Evolutionary conservation across 2,797 vertebrate species (phyloP), one percentile per base, ranked within the genome.

Genomic region (Catamblyrhynchus diadema): DNA sequence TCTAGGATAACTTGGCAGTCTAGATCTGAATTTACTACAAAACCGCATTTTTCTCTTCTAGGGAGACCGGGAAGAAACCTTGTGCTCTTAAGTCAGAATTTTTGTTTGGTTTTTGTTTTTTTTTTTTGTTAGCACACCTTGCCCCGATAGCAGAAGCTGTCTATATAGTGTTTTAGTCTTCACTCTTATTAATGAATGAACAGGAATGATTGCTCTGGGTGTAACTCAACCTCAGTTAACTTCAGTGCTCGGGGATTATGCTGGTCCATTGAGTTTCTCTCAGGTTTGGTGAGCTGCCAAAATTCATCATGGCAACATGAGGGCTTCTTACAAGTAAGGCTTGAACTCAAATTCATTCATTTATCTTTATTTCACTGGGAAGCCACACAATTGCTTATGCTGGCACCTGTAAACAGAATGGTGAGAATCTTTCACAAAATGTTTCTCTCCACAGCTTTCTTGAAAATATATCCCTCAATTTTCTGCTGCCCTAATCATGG

Each of bases 191-290:
- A 81, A 79, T 79, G 47, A 96, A 84, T 73, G 73, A 88, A 81
- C n/a, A 62, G 70, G 30, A n/a, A 90, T 56, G 62, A 56, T 45
- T 45, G 33, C 62, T 90, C 66, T 80, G 75, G 62, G 64, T 90
- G 79, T 94, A 79, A 92, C 75, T 84, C 71, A 83, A 69, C 50
- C 30, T 86, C 93, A 93, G 5, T 78, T 95, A 88, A 81, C 71
- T 84, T 79, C 71, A 86, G 47, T 53, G 54, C 56, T 86, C 35
- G 59, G 70, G 50, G 85, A 84, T 95, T 94, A 92, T 85, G 66
- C 51, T 92, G 70, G 77, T 93, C 81, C 71, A 66, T 35, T 90
- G 80, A 86, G 66, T 70, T 94, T 91, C 35, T 85, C 64, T 79
- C 35, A 32, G 66, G 57, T 90, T 79, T 92, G 80, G 51, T 88